Base-by-base conservation (phyloP, 2,888 invertebrate genomes). In the Tipula vernalis region DNA sequence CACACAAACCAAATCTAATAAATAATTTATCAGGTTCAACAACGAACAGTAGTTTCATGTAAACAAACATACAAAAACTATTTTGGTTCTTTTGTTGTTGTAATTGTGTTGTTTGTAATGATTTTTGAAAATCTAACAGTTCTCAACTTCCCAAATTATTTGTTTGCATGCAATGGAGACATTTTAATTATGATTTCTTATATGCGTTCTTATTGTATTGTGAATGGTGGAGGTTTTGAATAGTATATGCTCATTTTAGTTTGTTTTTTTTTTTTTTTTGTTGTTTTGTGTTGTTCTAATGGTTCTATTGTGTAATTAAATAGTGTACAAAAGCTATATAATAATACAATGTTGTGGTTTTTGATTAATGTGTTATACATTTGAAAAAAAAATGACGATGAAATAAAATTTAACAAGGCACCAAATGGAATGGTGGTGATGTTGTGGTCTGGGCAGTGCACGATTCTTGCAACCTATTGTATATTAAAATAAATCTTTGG, bases 161-260 rank as follows among this genome's bases (percentile, higher is more conserved):
- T 39, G 84, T 84, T 84, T n/a, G 84, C 84, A 84, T 84, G 84
- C 84, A 84, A 84, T 84, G 39, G 84, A 84, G 41, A 84, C 84
- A 84, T 84, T 84, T 84, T 84, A 84, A 84, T 84, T 84, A 84
- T 39, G 71, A 71, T 28, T 71, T 84, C 36, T 84, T 84, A 84
- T 84, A 41, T n/a, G 39, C 39, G 84, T 84, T 84, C 28, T 71
- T 71, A 12, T n/a, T 3, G 6, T 44, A 44, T 44, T 44, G 15
- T 51, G 28, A 28, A 28, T 2, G 51, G 51, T 51, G 51, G 51
- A 4, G 51, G 15, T 28, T 18, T 57, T 18, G 15, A 2, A 57
- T 18, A 57, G 12, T 44, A 10, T 44, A 44, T 44, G 44, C 44
- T 44, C 44, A 44, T 44, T 44, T 44, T 44, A 44, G 39, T 39